Evolutionary conservation across 2,797 vertebrate species (phyloP).

Genomic region (Paguma larvata): DNA sequence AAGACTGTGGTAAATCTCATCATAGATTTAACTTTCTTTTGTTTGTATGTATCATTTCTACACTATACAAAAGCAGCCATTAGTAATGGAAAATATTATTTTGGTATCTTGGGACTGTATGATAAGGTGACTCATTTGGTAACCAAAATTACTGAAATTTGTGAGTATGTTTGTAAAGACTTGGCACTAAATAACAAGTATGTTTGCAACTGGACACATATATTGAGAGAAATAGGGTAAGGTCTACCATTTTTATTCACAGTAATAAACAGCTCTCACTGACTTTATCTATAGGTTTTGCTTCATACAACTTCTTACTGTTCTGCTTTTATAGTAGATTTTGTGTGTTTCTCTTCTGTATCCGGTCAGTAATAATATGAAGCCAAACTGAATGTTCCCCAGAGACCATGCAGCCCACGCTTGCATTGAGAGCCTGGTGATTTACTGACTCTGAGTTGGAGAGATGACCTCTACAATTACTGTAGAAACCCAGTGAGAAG

Average conservation of each 20-base stretch:
- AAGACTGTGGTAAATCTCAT: not conserved
- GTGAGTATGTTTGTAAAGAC: not conserved
- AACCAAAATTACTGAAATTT: not conserved
- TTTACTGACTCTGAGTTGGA: constrained; percentile 86
- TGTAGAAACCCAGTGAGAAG: constrained; percentile 86
- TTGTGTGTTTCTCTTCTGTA: constrained; percentile 79
- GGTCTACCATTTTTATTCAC: not conserved
- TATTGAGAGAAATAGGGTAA: not conserved
- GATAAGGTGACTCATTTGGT: not conserved
- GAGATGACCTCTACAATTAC: constrained; percentile 87
- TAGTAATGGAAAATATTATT: not conserved
- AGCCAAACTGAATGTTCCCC: constrained; percentile 75
- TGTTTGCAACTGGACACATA: not conserved
- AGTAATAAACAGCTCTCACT: not conserved
- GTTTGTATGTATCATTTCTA: not conserved
- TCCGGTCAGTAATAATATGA: constrained; percentile 74
- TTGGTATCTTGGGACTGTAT: not conserved
- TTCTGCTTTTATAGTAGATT: constrained; percentile 77
- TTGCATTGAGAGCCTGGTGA: constrained; percentile 82
- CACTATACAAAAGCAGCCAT: not conserved
- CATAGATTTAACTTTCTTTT: not conserved
- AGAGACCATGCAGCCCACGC: constrained; percentile 75
- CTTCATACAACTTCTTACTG: not conserved
- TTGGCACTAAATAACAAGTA: not conserved
- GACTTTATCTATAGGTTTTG: not conserved